These are phyloP conservation scores for Esox niger DNA, from an alignment of 2,113 vertebrate genomes.

Conservation along the genomic window DNA sequence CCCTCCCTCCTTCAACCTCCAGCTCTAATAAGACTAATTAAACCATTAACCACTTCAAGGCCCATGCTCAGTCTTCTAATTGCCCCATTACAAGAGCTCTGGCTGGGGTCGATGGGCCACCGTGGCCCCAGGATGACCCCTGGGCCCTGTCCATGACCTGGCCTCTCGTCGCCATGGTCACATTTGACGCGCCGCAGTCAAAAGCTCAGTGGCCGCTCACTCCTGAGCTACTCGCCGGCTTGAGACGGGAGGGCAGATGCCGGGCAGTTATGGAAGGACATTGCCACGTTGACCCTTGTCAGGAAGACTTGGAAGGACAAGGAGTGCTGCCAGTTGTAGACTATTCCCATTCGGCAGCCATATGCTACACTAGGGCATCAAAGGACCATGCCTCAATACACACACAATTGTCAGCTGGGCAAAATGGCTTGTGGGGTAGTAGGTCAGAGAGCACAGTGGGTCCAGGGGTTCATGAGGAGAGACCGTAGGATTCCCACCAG, in stretches of 20 bases:
- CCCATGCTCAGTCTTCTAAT: constrained; percentile 47
- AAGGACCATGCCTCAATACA: too few species aligned
- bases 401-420: constrained; percentile 3
- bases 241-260: not conserved
- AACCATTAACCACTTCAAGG: constrained; percentile 66
- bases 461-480: too few species aligned
- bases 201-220: constrained; percentile 20
- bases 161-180: constrained; percentile 39
- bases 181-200: too few species aligned
- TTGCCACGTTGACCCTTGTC: too few species aligned
- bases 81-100: constrained; percentile 51
- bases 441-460: constrained; percentile 13
- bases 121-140: constrained; percentile 29
- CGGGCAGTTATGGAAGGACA: not conserved
- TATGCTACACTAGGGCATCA: too few species aligned
- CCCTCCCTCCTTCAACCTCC: constrained; percentile 19
- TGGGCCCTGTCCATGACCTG: constrained; percentile 13
- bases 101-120: constrained; percentile 31
- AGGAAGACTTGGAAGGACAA: too few species aligned
- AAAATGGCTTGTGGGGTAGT: not conserved
- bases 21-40: constrained; percentile 67
- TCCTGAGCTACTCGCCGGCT: not conserved
- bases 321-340: too few species aligned
- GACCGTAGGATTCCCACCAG: too few species aligned
- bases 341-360: not conserved